These are phyloP conservation scores for Spermophilus dauricus DNA, from an alignment of 2,113 vertebrate species.

Conservation along the genomic window DNA sequence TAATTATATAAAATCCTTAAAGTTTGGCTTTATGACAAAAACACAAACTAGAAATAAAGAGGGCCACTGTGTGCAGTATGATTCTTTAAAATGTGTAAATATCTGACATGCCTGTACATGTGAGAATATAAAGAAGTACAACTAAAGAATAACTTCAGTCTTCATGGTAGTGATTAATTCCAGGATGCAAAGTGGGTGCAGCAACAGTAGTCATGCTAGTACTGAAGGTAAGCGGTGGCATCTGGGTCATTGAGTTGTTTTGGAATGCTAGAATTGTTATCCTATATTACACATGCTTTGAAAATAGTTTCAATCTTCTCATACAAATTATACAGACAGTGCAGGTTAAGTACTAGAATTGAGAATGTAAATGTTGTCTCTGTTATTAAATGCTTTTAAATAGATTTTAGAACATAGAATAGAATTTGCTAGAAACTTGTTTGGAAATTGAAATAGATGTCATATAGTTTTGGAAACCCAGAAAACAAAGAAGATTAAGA, in stretches of 20 bases:
- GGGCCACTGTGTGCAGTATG: neutral
- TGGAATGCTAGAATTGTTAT: constrained; percentile 13
- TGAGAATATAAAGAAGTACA: neutral
- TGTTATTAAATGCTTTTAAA: constrained; percentile 42
- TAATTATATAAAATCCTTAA: neutral
- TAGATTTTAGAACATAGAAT: neutral
- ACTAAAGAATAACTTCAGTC: neutral
- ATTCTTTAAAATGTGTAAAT: neutral
- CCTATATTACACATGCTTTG: neutral
- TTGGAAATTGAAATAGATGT: neutral
- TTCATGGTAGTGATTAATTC: neutral
- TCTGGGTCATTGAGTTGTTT: neutral
- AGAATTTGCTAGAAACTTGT: neutral
- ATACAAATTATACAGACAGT: neutral
- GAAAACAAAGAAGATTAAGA: constrained; percentile 17
- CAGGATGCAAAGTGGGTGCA: neutral
- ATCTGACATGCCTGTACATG: neutral
- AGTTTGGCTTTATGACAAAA: neutral
- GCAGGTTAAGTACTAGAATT: neutral
- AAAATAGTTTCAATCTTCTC: neutral
- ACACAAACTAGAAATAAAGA: neutral
- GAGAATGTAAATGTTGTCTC: neutral
- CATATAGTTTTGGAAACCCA: neutral
- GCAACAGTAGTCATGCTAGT: neutral
- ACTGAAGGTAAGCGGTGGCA: neutral